Percentiles rank a stretch among this genome's conserved stretches.
Conservation (phyloP, 2,797 vertebrate genomes). For the Eulemur albifrons region DNA sequence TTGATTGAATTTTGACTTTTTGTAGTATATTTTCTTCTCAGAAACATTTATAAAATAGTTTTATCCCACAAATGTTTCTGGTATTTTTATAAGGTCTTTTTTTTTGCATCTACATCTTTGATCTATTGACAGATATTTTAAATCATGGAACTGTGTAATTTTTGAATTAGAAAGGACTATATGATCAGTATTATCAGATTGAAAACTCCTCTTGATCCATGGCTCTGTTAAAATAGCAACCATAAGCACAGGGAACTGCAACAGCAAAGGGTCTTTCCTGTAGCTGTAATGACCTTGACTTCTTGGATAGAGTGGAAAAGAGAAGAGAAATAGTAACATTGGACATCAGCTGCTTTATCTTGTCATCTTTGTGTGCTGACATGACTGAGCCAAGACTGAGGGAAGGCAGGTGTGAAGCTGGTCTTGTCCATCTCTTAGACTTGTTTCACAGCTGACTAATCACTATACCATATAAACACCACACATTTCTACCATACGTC, state of each 20-base stretch:
- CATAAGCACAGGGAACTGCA: not conserved
- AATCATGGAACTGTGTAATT: not conserved
- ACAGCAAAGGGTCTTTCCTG: not conserved
- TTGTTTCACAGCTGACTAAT: not conserved
- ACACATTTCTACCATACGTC: not conserved
- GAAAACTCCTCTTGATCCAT: not conserved
- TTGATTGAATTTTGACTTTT: not conserved
- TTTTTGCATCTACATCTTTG: not conserved
- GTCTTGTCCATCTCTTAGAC: not conserved
- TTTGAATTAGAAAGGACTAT: not conserved
- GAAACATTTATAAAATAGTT: conserved; percentile 17
- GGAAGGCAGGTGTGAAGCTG: not conserved
- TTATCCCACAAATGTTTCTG: not conserved
- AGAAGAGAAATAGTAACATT: not conserved
- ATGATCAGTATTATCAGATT: not conserved
- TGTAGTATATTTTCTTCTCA: conserved; percentile 1
- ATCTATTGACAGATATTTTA: conserved; percentile 16
- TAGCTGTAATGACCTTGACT: not conserved
- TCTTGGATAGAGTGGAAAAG: not conserved
- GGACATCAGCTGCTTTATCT: not conserved
- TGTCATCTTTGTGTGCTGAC: not conserved
- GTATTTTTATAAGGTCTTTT: not conserved
- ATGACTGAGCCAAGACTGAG: not conserved
- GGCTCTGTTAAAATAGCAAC: not conserved
- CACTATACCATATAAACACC: not conserved